Base-by-base conservation (phyloP, 2,888 invertebrate species). In the Ariolimax columbianus region DNA sequence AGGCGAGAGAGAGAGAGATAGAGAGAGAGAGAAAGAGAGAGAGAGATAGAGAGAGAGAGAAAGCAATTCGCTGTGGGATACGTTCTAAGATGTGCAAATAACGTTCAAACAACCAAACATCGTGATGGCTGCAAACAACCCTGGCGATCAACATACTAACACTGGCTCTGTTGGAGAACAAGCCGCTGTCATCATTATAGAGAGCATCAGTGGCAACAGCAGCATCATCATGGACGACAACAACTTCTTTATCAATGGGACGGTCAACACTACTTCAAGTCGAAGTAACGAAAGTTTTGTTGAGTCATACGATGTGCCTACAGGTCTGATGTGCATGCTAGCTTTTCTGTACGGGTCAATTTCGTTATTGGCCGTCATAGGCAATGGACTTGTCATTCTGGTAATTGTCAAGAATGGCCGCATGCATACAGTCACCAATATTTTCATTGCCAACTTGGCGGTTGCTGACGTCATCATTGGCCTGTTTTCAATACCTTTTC, bases 381-480 rank as follows among this genome's bases (percentile, higher is more conserved):
- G 97, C 0, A 97, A 97, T 94, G 95, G 96, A 43, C 95, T 97
- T n/a, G 97, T 97, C 33, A 97, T 97, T 94, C 96, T 97, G 96
- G 96, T 97, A 84, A 97, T 97, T 40, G 96, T 96, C 63, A 97
- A 97, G 26, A 97, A 93, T 87, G 96, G 83, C 55, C 95, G 96
- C 88, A 97, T 97, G 97, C 96, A 97, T 91, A 97, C 96, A 87
- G 97, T 94, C 19, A 97, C 97, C 73, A 97, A 97, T 94, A 96
- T 96, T 94, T 97, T 97, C 94, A 97, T 97, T 77, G 96, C 97
- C 30, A 97, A 97, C 94, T 95, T 97, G 93, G 97, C 97, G 2
- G 95, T 97, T 88, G 97, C 97, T 38, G 97, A 97, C 93, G 97
- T 97, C 91, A 96, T 97, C 88, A 97, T 97, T 92, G 97, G 97